Evolutionary conservation across 2,888 invertebrate species (phyloP).

Genomic region (Syrphus vitripennis): DNA sequence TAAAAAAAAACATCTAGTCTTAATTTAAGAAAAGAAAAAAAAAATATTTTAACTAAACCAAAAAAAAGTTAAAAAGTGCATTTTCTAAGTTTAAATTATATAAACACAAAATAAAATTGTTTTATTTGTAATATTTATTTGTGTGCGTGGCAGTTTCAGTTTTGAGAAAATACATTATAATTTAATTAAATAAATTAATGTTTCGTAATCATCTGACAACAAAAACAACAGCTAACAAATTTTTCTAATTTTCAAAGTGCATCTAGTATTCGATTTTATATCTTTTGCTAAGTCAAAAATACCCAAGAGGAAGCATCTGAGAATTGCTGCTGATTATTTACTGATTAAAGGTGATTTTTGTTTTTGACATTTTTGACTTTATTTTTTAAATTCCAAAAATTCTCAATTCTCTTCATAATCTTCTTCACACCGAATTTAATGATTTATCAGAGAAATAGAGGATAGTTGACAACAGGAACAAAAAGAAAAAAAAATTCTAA

Average conservation of each 20-base stretch:
- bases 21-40: constrained; percentile 1
- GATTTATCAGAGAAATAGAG: not conserved
- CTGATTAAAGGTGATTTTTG: constrained; percentile 45
- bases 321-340: constrained; percentile 14
- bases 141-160: constrained; percentile 8
- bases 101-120: not conserved
- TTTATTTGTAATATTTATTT: not conserved
- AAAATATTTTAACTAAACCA: too few relatives aligned
- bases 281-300: not conserved
- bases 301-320: constrained; percentile 37
- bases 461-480: not conserved
- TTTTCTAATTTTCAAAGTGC: constrained; percentile 49
- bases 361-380: not conserved
- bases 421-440: not conserved
- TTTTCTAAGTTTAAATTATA: constrained; percentile 40
- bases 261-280: constrained; percentile 51
- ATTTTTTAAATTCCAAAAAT: not conserved
- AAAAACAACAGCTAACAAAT: not conserved
- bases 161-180: constrained; percentile 5
- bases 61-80: constrained; percentile 39
- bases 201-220: constrained; percentile 56
- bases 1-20: not conserved
- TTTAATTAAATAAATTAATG: constrained; percentile 50
- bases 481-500: constrained; percentile 3
- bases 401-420: constrained; percentile 12